Conservation (phyloP, 2,113 vertebrate species). For the Tenrec ecaudatus region DNA sequence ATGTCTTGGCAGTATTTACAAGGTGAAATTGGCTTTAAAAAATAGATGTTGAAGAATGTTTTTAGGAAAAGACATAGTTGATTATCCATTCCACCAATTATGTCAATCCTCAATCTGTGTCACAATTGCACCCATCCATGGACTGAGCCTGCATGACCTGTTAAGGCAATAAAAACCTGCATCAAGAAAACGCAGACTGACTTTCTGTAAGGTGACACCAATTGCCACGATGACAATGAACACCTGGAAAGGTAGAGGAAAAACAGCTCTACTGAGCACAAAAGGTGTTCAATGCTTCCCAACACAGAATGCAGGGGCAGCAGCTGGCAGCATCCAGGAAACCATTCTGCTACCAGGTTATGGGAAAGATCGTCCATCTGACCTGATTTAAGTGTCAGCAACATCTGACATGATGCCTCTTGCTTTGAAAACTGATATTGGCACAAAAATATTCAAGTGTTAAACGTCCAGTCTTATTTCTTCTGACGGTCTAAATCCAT, state of each 20-base stretch:
- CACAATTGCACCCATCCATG: background rate
- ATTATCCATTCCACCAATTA: constrained; percentile 8
- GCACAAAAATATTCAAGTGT: constrained; percentile 37
- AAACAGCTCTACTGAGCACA: constrained; percentile 33
- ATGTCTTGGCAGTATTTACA: background rate
- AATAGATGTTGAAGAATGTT: constrained; percentile 16
- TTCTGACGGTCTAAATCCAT: constrained; percentile 52
- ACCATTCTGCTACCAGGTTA: constrained; percentile 32
- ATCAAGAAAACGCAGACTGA: constrained; percentile 17
- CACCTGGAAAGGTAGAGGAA: background rate
- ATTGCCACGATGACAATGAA: constrained; percentile 62
- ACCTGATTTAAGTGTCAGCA: constrained; percentile 24
- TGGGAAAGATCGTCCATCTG: constrained; percentile 29
- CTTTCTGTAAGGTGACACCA: constrained; percentile 18
- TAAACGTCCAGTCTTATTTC: constrained; percentile 29
- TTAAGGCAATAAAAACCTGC: background rate
- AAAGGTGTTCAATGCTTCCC: background rate
- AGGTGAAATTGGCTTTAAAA: constrained; percentile 27
- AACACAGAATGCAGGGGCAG: background rate
- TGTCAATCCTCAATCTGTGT: constrained; percentile 4
- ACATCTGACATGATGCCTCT: background rate
- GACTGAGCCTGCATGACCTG: background rate
- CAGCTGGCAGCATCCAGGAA: background rate
- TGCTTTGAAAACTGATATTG: constrained; percentile 24
- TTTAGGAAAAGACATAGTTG: background rate